Percentiles rank a stretch among this genome's conserved stretches.
Evolutionary conservation across 2,888 invertebrate genomes (phyloP).

Genomic region (Protonemura montana): DNA sequence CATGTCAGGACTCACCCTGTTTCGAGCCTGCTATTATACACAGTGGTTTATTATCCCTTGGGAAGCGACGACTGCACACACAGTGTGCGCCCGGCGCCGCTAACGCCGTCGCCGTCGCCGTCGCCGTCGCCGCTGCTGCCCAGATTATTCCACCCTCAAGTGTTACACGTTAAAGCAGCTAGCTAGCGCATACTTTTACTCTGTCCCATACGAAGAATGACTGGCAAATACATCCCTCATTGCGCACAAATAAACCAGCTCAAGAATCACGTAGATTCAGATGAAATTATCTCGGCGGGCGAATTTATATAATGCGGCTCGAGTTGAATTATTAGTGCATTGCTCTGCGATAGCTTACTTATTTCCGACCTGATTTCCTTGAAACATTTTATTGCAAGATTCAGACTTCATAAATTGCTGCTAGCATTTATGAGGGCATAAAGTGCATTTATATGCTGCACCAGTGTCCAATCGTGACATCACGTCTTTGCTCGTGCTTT

Average conservation of each 20-base stretch:
- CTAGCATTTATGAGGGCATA: not conserved
- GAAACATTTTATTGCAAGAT: not conserved
- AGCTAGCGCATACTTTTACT: not conserved
- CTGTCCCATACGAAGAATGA: not conserved
- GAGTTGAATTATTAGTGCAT: not conserved
- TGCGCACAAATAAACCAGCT: not conserved
- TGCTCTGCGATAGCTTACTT: not conserved
- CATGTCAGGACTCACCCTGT: not conserved
- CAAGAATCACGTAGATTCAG: not conserved
- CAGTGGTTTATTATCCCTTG: not conserved
- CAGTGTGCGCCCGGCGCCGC: not conserved
- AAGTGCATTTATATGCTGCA: not conserved
- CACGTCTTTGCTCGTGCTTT: not conserved
- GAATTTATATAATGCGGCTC: not conserved
- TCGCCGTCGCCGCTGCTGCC: not conserved
- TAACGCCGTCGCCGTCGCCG: not conserved
- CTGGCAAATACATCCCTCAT: not conserved
- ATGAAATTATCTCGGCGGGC: not conserved
- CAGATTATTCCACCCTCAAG: conserved; percentile 7
- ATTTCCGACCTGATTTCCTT: conserved; percentile 5
- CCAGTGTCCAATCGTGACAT: not conserved
- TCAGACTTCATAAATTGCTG: not conserved
- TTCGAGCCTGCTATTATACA: not conserved
- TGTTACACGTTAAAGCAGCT: not conserved
- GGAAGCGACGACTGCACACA: not conserved